These are phyloP conservation scores for Porites divaricata DNA, from an alignment of 92 coral and sea anemone genomes.

Conservation along the genomic window DNA sequence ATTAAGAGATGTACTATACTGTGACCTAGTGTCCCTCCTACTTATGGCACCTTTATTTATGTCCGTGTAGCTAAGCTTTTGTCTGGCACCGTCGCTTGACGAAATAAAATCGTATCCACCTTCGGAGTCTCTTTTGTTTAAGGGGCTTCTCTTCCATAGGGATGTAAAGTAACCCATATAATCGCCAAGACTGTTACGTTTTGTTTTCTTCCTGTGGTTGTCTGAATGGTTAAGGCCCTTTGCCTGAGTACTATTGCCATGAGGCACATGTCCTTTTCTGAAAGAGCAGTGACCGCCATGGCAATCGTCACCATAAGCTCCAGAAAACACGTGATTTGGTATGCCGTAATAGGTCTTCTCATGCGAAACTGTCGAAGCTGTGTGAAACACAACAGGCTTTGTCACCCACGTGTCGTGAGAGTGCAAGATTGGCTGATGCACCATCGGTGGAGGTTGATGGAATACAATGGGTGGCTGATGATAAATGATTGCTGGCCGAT, in stretches of 20 bases:
- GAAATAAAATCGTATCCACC: conserved; percentile 61
- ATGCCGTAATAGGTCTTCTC: conserved; percentile 81
- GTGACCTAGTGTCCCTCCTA: conserved; percentile 65
- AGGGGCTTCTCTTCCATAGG: conserved; percentile 63
- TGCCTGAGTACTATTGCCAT: conserved; percentile 19
- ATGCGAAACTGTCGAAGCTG: conserved; percentile 75
- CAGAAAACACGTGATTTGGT: conserved; percentile 81
- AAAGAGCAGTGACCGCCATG: conserved; percentile 73
- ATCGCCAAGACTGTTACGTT: conserved; percentile 70
- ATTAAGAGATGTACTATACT: conserved; percentile 9
- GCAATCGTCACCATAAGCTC: conserved; percentile 47
- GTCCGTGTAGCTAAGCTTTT: conserved; percentile 63
- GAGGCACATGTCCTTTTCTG: conserved; percentile 83
- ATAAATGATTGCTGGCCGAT: conserved; percentile 96
- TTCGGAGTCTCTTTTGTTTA: conserved; percentile 51
- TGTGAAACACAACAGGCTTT: conserved; percentile 81
- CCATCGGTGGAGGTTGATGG: conserved; percentile 98
- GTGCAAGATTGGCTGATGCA: conserved; percentile 93
- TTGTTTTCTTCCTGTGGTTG: conserved; percentile 38
- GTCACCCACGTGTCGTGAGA: conserved; percentile 96
- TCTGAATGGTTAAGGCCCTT: conserved; percentile 37
- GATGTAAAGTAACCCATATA: conserved; percentile 60
- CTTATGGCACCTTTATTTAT: conserved; percentile 12
- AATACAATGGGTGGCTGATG: conserved; percentile 97
- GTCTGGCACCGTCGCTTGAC: conserved; percentile 69